A percentile compares a stretch with the other conserved stretches of the same genome.
Evolutionary conservation across 2,888 invertebrate species (phyloP).

Genomic region (Papilio demoleus): DNA sequence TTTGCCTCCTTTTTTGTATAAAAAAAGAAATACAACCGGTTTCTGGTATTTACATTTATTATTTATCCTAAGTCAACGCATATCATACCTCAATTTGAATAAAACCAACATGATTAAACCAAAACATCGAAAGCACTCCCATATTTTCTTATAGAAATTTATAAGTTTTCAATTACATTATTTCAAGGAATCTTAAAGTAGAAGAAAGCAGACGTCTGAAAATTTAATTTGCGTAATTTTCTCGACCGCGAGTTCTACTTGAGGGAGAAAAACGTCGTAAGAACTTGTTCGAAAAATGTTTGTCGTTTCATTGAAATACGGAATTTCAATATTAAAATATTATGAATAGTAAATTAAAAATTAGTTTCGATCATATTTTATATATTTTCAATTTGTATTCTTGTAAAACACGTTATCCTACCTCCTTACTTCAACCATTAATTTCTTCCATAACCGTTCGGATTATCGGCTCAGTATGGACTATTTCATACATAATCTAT

Average conservation of each 20-base stretch:
- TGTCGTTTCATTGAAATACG: conserved; percentile 19
- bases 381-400: no score
- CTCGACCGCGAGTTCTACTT: conserved; percentile 26
- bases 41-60: no score
- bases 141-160: conserved; percentile 24
- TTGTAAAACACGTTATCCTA: no score
- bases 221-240: conserved; percentile 36
- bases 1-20: no score
- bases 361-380: not conserved
- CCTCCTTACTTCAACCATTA: no score
- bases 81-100: not conserved
- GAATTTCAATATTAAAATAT: conserved; percentile 11
- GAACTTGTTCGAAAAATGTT: conserved; percentile 23
- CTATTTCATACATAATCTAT: no score
- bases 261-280: conserved; percentile 22
- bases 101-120: not conserved
- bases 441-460: no score
- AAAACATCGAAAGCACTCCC: not conserved
- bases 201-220: conserved; percentile 33
- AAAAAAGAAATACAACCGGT: no score
- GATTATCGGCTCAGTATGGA: no score
- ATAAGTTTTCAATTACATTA: conserved; percentile 36
- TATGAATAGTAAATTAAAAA: not conserved
- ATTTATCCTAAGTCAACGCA: not conserved
- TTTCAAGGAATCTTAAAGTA: conserved; percentile 25